Evolutionary conservation across 1,140 invertebrate species (phyloP).

Genomic region (Hestina assimilis): DNA sequence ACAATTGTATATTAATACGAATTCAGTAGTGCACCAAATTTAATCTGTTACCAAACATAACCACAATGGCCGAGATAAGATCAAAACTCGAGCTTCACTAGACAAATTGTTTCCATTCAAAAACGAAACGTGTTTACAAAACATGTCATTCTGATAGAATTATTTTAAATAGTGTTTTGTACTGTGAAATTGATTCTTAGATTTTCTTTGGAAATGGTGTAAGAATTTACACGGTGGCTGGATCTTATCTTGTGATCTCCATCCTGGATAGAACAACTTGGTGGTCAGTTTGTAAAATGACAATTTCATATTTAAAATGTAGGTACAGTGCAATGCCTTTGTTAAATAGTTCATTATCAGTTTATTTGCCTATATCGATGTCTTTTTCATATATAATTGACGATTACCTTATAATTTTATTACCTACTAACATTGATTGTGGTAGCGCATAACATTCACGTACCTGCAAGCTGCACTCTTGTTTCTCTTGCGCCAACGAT

Average conservation of each 20-base stretch:
- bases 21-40: slow-evolving; percentile 8
- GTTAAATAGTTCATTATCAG: too few relatives aligned
- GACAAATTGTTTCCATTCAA: slow-evolving; percentile 64
- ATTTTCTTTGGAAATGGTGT: slow-evolving; percentile 33
- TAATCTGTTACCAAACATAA: slow-evolving; percentile 37
- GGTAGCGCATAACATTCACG: too few relatives aligned
- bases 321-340: too few relatives aligned
- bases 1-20: slow-evolving; percentile 11
- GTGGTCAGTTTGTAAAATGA: neutral
- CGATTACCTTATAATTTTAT: too few relatives aligned
- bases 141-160: slow-evolving; percentile 62
- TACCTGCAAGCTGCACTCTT: too few relatives aligned
- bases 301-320: too few relatives aligned
- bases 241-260: slow-evolving; percentile 28
- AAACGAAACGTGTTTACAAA: slow-evolving; percentile 63
- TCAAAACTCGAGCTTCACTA: slow-evolving; percentile 52
- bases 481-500: too few relatives aligned
- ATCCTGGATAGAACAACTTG: neutral
- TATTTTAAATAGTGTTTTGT: slow-evolving; percentile 46
- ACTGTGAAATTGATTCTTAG: slow-evolving; percentile 62
- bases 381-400: too few relatives aligned
- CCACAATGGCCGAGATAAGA: slow-evolving; percentile 64
- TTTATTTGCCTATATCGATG: too few relatives aligned
- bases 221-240: slow-evolving; percentile 33
- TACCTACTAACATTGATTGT: too few relatives aligned